phyloP scores from a whole-genome alignment of 2,113 vertebrate species.

The Corythoichthys intestinalis region DNA sequence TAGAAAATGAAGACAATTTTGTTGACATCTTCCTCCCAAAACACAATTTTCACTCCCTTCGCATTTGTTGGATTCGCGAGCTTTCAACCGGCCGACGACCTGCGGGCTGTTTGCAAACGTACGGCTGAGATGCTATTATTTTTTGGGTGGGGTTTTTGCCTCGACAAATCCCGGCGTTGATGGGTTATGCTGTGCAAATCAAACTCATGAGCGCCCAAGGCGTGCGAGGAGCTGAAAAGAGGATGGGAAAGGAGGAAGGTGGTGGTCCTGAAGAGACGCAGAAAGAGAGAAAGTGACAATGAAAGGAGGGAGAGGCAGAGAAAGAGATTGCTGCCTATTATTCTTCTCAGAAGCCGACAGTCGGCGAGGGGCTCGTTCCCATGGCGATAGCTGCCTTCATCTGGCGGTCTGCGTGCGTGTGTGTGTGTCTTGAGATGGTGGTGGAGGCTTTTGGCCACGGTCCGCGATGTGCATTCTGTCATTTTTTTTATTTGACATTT shows the following conservation, averaged over 20 bases:
- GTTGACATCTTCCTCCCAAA: background rate
- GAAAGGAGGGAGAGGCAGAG: constrained; percentile 43
- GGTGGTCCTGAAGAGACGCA: constrained; percentile 8
- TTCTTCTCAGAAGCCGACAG: constrained; percentile 66
- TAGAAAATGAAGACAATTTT: background rate
- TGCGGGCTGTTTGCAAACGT: constrained; percentile 11
- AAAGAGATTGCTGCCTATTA: constrained; percentile 74
- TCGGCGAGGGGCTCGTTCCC: constrained; percentile 74
- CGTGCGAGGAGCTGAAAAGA: constrained; percentile 1
- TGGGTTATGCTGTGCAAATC: constrained; percentile 38
- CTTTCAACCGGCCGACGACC: background rate
- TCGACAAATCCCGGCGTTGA: constrained; percentile 31
- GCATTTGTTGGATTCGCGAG: background rate
- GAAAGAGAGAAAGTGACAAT: constrained; percentile 36
- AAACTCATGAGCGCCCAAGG: constrained; percentile 33
- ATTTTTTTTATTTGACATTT: constrained; percentile 26
- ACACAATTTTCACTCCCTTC: background rate
- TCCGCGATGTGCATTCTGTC: background rate
- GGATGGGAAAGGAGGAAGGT: background rate
- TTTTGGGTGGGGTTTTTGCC: constrained; percentile 19
- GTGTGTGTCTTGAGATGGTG: constrained; percentile 43
- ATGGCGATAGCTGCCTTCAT: constrained; percentile 71
- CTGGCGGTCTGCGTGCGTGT: constrained; percentile 25
- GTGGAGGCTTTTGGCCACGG: constrained; percentile 28
- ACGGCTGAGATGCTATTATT: constrained; percentile 20